phyloP scores from a whole-genome alignment of 2,113 vertebrate genomes.

The Tachysurus vachellii region DNA sequence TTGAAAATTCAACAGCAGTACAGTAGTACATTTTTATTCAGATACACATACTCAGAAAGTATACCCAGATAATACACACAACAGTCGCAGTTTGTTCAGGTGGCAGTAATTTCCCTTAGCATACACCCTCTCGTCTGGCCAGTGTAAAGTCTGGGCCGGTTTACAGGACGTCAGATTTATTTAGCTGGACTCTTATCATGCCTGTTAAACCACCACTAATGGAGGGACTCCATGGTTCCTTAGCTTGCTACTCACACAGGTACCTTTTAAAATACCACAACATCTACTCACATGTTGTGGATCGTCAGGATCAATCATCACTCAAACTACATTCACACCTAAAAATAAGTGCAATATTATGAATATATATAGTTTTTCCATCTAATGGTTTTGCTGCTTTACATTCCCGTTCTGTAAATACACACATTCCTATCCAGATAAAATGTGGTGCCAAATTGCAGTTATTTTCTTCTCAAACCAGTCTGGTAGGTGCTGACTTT shows the following conservation, averaged over 20 bases:
- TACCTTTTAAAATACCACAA: not conserved
- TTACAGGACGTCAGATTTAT: conserved; percentile 58
- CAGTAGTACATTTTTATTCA: not conserved
- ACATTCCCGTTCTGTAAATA: not conserved
- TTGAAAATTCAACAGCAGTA: not conserved
- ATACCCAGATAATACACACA: not conserved
- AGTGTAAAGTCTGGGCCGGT: conserved; percentile 63
- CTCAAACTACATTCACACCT: not conserved
- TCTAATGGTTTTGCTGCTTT: not conserved
- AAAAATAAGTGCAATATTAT: not conserved
- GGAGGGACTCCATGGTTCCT: conserved; percentile 38
- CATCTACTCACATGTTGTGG: not conserved
- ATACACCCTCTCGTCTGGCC: conserved; percentile 46
- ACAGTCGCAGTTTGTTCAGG: conserved; percentile 59
- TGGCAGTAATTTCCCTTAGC: conserved; percentile 54
- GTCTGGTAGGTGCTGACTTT: not conserved
- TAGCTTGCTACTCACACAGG: conserved; percentile 24
- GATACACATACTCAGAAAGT: conserved; percentile 6
- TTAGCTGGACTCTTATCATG: conserved; percentile 61
- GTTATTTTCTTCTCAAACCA: not conserved
- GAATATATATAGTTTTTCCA: conserved; percentile 49
- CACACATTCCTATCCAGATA: not conserved
- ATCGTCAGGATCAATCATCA: not conserved
- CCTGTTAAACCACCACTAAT: conserved; percentile 50
- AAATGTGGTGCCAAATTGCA: not conserved